phyloP scores from a whole-genome alignment of 1,140 invertebrate genomes.

The Sogatella furcifera region DNA sequence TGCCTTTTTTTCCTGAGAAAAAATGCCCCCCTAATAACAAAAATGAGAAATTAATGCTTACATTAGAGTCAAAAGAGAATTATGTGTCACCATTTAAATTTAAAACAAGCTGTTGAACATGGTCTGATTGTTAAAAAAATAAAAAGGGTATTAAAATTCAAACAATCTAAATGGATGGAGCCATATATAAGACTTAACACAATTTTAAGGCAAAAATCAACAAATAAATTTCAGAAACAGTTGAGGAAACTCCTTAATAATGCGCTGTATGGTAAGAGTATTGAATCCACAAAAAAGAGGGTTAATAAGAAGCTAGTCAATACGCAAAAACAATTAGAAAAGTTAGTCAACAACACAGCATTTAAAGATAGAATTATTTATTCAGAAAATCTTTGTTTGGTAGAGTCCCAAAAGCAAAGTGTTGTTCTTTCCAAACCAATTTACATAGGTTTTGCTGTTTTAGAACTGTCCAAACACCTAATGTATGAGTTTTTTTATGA shows the following conservation, averaged over 20 bases:
- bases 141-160: slow-evolving; percentile 28
- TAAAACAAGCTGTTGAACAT: slow-evolving; percentile 20
- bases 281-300: slow-evolving; percentile 30
- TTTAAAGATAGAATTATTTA: slow-evolving; percentile 16
- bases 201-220: slow-evolving; percentile 22
- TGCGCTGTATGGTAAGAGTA: slow-evolving; percentile 28
- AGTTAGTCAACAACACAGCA: slow-evolving; percentile 11
- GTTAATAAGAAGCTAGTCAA: slow-evolving; percentile 23
- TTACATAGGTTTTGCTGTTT: slow-evolving; percentile 10
- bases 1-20: slow-evolving; percentile 36
- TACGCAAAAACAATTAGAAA: slow-evolving; percentile 22
- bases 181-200: slow-evolving; percentile 30
- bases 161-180: slow-evolving; percentile 28
- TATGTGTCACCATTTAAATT: slow-evolving; percentile 29
- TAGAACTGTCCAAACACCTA: slow-evolving; percentile 17
- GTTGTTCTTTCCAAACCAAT: slow-evolving; percentile 15
- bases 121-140: slow-evolving; percentile 29
- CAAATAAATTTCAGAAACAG: slow-evolving; percentile 29
- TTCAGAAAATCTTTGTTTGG: slow-evolving; percentile 13
- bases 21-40: slow-evolving; percentile 5
- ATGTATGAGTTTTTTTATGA: slow-evolving; percentile 22
- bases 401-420: slow-evolving; percentile 6
- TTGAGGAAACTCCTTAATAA: slow-evolving; percentile 33
- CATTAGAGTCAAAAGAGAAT: slow-evolving; percentile 16
- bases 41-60: slow-evolving; percentile 14